Evolutionary conservation across 1,140 invertebrate genomes (phyloP).

Genomic region (Paralvinella palmiformis): DNA sequence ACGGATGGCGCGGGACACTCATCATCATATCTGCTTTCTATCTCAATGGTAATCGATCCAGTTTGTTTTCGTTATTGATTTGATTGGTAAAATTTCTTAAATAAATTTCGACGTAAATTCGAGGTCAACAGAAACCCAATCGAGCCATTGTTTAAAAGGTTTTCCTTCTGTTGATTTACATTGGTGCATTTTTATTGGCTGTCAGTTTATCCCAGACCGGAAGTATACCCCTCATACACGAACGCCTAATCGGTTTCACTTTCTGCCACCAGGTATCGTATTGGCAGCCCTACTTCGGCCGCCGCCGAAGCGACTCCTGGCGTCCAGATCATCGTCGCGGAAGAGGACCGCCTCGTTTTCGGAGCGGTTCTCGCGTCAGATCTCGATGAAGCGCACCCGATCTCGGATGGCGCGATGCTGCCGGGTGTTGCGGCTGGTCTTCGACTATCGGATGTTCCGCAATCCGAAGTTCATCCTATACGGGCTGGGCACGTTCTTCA

Average conservation of each 20-base stretch:
- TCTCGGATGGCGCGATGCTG: background rate
- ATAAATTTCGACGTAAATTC: too few relatives aligned
- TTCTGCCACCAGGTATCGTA: too few relatives aligned
- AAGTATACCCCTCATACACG: too few relatives aligned
- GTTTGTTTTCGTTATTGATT: too few relatives aligned
- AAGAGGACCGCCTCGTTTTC: background rate
- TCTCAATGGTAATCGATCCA: too few relatives aligned
- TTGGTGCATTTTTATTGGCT: too few relatives aligned
- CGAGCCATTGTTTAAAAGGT: too few relatives aligned
- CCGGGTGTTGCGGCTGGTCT: background rate
- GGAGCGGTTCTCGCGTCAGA: background rate
- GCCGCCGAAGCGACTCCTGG: background rate
- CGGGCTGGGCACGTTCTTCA: background rate
- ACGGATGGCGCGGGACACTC: slow-evolving; percentile 1
- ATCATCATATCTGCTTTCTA: background rate
- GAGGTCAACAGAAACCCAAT: too few relatives aligned
- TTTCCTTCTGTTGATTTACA: too few relatives aligned
- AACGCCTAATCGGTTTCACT: too few relatives aligned
- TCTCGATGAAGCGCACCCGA: background rate
- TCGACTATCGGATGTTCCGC: background rate
- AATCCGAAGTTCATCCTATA: slow-evolving; percentile 1
- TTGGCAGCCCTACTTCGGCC: slow-evolving; percentile 4
- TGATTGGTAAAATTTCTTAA: too few relatives aligned
- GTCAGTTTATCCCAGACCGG: too few relatives aligned
- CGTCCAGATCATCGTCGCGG: background rate